A percentile compares a stretch with the other conserved stretches of the same genome.
These are phyloP conservation scores for Arenaria interpres DNA, from an alignment of 2,113 vertebrate species.

Conservation along the genomic window DNA sequence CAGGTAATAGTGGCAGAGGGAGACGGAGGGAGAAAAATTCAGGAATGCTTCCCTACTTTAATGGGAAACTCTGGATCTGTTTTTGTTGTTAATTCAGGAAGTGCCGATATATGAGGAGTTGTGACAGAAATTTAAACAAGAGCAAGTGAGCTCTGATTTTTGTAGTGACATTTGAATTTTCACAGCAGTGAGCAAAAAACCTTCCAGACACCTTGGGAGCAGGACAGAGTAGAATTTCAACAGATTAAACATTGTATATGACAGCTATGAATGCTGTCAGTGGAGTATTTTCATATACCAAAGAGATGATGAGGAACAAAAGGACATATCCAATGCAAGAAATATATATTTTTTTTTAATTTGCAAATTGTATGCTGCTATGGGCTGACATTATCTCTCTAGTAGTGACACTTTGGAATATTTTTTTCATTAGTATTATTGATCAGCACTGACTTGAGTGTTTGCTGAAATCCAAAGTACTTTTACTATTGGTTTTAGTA, in stretches of 20 bases:
- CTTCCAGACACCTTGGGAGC: not conserved
- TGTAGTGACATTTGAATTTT: not conserved
- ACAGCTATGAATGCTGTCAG: not conserved
- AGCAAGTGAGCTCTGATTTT: not conserved
- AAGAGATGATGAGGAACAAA: not conserved
- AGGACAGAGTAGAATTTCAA: not conserved
- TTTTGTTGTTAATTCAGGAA: constrained; percentile 34
- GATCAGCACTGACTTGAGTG: not conserved
- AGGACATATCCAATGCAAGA: not conserved
- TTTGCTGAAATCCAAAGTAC: not conserved
- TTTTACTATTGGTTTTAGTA: not conserved
- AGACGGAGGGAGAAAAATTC: not conserved
- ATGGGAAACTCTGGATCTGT: not conserved
- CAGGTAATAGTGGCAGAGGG: not conserved
- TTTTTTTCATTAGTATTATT: not conserved
- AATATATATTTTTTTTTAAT: not conserved
- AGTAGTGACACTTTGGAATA: not conserved
- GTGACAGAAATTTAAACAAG: not conserved
- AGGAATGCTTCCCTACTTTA: not conserved
- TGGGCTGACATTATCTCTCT: not conserved
- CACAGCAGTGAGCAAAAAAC: not conserved
- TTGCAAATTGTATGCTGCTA: not conserved
- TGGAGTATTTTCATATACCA: not conserved
- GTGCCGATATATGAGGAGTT: not conserved
- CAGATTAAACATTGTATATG: not conserved